A percentile compares a stretch with the other conserved stretches of the same genome.
These are phyloP conservation scores for Donacobius atricapilla DNA, from an alignment of 2,113 vertebrate species.

Conservation along the genomic window DNA sequence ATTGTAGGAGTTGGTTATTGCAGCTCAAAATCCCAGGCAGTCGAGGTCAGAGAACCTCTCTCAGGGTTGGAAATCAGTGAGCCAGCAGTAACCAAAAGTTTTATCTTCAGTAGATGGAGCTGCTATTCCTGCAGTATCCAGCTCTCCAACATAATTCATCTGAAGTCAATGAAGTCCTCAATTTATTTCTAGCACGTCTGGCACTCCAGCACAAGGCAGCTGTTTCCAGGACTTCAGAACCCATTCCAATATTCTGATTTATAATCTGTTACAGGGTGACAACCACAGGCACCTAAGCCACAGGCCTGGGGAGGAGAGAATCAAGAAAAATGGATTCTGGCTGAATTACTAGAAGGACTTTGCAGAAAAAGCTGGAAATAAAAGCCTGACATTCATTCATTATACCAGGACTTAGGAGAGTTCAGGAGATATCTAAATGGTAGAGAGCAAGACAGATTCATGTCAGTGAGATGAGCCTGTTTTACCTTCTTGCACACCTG, in stretches of 20 bases:
- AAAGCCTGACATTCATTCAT: not conserved
- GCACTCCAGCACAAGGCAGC: not conserved
- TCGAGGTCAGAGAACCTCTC: not conserved
- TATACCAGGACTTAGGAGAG: not conserved
- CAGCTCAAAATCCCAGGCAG: not conserved
- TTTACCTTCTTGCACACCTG: not conserved
- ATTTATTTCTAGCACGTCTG: not conserved
- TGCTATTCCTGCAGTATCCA: not conserved
- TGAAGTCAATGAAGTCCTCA: not conserved
- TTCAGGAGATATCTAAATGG: not conserved
- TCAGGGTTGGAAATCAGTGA: not conserved
- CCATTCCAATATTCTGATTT: slow-evolving; percentile 27
- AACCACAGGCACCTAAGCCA: not conserved
- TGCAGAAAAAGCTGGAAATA: not conserved
- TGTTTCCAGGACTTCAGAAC: not conserved
- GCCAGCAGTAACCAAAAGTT: not conserved
- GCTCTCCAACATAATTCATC: not conserved
- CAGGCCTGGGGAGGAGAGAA: not conserved
- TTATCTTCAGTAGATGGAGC: not conserved
- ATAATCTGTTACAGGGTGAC: not conserved
- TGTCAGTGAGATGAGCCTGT: not conserved
- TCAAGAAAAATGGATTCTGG: not conserved
- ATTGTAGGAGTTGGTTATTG: not conserved
- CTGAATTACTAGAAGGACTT: not conserved
- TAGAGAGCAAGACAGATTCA: not conserved